phyloP scores from a whole-genome alignment of 2,888 invertebrate genomes.

The Syrista parreyssii region DNA sequence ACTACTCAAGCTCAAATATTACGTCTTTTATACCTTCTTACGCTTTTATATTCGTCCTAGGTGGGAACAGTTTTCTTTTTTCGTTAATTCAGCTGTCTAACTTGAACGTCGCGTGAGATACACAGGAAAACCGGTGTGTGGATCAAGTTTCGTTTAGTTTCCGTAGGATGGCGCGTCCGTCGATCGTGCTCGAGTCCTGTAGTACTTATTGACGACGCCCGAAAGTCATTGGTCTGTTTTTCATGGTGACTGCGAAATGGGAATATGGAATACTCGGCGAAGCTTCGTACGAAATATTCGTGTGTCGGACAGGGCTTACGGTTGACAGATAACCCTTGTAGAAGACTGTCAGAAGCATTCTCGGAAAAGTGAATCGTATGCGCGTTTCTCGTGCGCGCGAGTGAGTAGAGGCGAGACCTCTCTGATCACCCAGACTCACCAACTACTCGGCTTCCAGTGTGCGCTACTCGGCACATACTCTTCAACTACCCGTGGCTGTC shows the following conservation, averaged over 20 bases:
- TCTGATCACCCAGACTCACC: not conserved
- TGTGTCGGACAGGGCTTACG: not conserved
- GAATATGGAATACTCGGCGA: not conserved
- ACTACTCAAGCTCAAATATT: not conserved
- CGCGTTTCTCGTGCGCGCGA: not conserved
- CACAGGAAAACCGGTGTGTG: not conserved
- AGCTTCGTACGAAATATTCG: not conserved
- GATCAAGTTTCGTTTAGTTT: not conserved
- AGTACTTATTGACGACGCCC: not conserved
- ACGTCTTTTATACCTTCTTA: not conserved
- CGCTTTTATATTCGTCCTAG: not conserved
- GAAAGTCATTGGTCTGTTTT: not conserved
- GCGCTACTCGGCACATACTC: not conserved
- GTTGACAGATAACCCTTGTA: not conserved
- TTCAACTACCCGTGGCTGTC: conserved; percentile 1
- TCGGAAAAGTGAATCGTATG: not conserved
- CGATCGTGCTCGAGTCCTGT: not conserved
- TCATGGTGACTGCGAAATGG: not conserved
- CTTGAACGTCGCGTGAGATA: not conserved
- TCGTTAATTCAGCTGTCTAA: not conserved
- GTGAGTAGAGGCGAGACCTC: not conserved
- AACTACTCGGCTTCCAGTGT: not conserved
- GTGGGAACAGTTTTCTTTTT: not conserved
- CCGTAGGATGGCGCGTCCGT: not conserved
- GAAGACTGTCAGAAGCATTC: not conserved